These are phyloP conservation scores for Lateolabrax maculatus DNA, from an alignment of 2,797 vertebrate genomes.

Conservation along the genomic window DNA sequence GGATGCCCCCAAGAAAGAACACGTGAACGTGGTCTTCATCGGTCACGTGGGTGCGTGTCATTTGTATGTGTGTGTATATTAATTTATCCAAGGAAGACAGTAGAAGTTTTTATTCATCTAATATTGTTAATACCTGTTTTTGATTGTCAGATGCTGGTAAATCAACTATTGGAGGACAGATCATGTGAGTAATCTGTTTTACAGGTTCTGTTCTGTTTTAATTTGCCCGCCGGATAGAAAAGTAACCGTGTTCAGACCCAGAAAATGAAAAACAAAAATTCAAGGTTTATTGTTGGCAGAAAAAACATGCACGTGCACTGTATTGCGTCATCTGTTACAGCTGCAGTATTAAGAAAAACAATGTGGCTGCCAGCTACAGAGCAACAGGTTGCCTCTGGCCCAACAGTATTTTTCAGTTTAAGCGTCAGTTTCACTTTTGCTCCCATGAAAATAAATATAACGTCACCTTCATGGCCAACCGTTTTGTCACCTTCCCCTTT, in stretches of 20 bases:
- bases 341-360: neutral
- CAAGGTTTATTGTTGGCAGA: neutral
- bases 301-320: neutral
- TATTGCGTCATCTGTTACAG: neutral
- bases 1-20: slow-evolving; percentile 97
- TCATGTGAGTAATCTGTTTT: slow-evolving; percentile 91
- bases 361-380: neutral
- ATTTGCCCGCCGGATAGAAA: neutral
- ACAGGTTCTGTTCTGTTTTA: neutral
- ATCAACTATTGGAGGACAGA: slow-evolving; percentile 99
- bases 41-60: slow-evolving; percentile 94
- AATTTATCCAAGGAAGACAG: neutral
- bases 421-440: neutral
- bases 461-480: neutral
- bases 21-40: slow-evolving; percentile 99
- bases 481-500: neutral
- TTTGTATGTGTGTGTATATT: neutral
- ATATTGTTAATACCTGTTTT: neutral
- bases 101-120: neutral
- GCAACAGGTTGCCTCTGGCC: slow-evolving; percentile 4
- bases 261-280: neutral
- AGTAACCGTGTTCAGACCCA: neutral
- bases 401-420: neutral
- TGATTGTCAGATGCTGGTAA: slow-evolving; percentile 93
- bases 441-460: neutral